Evolutionary conservation across 2,113 vertebrate species (phyloP).

Genomic region (Anseranas semipalmata): DNA sequence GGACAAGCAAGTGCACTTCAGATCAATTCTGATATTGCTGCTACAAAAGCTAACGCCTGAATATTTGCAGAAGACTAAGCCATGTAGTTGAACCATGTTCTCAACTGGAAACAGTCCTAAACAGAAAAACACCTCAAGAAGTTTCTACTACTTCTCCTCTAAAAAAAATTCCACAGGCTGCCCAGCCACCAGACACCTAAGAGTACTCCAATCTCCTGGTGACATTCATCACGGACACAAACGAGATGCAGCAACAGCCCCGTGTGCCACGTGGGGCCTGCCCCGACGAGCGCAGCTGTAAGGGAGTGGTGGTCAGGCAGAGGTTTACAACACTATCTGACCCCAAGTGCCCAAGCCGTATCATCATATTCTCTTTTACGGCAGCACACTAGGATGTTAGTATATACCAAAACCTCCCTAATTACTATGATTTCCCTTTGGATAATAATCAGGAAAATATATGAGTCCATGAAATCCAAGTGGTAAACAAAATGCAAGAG

Average conservation of each 20-base stretch:
- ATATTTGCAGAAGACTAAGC: background rate
- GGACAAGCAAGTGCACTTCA: background rate
- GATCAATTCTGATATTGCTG: background rate
- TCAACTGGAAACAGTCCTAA: background rate
- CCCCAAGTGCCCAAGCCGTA: background rate
- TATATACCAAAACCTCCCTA: background rate
- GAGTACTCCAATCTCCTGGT: background rate
- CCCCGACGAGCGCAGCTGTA: background rate
- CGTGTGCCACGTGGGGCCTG: background rate
- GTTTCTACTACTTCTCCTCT: background rate
- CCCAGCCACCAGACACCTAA: background rate
- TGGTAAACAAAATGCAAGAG: slow-evolving; percentile 5
- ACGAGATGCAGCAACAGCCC: background rate
- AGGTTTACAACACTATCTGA: background rate
- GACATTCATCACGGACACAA: background rate
- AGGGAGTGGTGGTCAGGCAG: background rate
- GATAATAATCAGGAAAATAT: slow-evolving; percentile 41
- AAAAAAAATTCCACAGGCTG: background rate
- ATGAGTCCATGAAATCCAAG: background rate
- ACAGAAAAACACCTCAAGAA: background rate
- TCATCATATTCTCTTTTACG: slow-evolving; percentile 11
- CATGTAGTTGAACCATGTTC: background rate
- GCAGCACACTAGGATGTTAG: background rate
- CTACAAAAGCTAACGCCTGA: background rate
- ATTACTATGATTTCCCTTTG: slow-evolving; percentile 33